phyloP scores from a whole-genome alignment of 1,140 invertebrate genomes.

The Brachystomella parvula region DNA sequence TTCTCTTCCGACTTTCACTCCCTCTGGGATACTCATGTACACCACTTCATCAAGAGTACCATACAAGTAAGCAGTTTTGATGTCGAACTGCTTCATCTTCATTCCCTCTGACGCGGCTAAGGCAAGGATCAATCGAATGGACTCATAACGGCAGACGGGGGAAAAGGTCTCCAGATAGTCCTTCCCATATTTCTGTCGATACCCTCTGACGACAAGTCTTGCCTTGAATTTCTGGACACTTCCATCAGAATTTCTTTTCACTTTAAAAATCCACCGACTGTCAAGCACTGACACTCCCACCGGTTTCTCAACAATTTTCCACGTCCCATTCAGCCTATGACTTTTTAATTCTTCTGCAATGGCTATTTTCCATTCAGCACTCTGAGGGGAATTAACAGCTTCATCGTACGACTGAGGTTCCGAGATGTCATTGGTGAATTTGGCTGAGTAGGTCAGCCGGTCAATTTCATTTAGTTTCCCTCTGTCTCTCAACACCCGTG shows the following conservation, averaged over 20 bases:
- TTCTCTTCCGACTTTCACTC: slow-evolving; percentile 32
- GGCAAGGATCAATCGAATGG: slow-evolving; percentile 33
- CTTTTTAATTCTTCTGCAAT: slow-evolving; percentile 32
- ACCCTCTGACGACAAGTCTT: slow-evolving; percentile 43
- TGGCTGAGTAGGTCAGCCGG: background rate
- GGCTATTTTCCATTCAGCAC: slow-evolving; percentile 27
- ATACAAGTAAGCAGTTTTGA: no score
- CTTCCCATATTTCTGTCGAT: slow-evolving; percentile 41
- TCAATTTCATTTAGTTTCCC: background rate
- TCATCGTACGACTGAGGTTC: slow-evolving; percentile 29
- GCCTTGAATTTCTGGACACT: slow-evolving; percentile 38
- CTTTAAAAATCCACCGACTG: slow-evolving; percentile 42
- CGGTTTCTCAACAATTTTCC: slow-evolving; percentile 41
- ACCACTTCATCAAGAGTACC: slow-evolving; percentile 44
- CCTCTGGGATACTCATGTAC: slow-evolving; percentile 43
- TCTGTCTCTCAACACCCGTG: no score
- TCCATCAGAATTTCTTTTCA: slow-evolving; percentile 39
- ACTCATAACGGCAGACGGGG: slow-evolving; percentile 40
- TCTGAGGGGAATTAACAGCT: slow-evolving; percentile 24
- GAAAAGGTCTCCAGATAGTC: slow-evolving; percentile 45
- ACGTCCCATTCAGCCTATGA: slow-evolving; percentile 30
- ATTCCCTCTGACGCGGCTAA: slow-evolving; percentile 34
- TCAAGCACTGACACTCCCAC: slow-evolving; percentile 40
- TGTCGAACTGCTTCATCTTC: no score
- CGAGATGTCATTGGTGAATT: background rate